Base-by-base conservation (phyloP, 2,797 vertebrate species). In the Rhinella marina region DNA sequence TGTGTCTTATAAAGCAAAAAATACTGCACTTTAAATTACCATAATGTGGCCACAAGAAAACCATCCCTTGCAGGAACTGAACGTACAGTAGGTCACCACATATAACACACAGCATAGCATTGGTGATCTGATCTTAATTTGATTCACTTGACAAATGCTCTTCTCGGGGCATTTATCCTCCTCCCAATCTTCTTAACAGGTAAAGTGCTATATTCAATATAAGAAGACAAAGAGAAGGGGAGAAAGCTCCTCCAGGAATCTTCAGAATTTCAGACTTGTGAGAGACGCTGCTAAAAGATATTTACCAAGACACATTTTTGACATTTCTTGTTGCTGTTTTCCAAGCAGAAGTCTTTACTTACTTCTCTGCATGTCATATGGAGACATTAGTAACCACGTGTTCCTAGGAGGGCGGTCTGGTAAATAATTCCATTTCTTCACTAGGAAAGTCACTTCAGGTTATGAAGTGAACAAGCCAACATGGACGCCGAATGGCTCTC, bases 351-450 rank as follows among this genome's bases (percentile, higher is more conserved):
- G 23, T n/a, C 21, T 52, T 50, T 27, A 52, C 32, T 54, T 82
- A 27, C 61, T 23, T 12, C 59, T 48, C 81, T 72, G 50, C 11
- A 1, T 56, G 27, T 27, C 6, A 8, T 13, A 56, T 73, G 52
- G 19, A 59, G 41, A 14, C 8, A 48, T 29, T 70, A 57, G 12
- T 29, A 32, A 48, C 62, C 19, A 14, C 25, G 8, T 50, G 50
- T 23, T 84, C 17, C 68, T 73, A 23, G 21, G 7, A 23, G 56
- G 56, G 41, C 0, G 59, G 13, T 32, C 10, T 29, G 68, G 27
- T 73, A 56, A 84, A 32, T 21, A 54, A 57, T 72, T 83, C 82
- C 52, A 75, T 61, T 73, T 62, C 41, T 72, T 76, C 56, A 85
- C 83, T 76, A 27, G 32, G n/a, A 50, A 85, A 85, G 57, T 62